Conservation (phyloP, 2,888 invertebrate genomes). For the Phortica magna region DNA sequence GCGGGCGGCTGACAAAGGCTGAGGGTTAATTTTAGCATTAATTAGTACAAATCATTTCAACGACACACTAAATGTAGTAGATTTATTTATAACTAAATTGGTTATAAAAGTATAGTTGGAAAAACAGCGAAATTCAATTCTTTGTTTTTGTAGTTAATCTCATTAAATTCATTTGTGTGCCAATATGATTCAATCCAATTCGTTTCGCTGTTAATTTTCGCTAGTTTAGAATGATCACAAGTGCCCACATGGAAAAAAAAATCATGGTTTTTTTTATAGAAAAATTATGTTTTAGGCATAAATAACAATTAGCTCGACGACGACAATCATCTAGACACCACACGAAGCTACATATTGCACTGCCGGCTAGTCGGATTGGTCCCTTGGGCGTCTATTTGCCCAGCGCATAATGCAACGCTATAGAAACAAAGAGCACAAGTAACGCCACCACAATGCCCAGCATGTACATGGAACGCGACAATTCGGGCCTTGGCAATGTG, state of each 20-base stretch:
- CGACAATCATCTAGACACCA: background rate
- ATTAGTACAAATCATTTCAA: constrained; percentile 24
- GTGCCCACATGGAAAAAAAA: constrained; percentile 21
- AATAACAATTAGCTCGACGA: constrained; percentile 10
- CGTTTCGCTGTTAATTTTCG: constrained; percentile 7
- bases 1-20: constrained; percentile 9
- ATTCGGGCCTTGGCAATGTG: constrained; percentile 80
- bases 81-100: constrained; percentile 27
- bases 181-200: background rate
- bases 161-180: constrained; percentile 7
- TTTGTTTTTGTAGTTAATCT: background rate
- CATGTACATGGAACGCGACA: constrained; percentile 80
- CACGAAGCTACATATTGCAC: background rate
- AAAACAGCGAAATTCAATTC: background rate
- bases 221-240: constrained; percentile 22
- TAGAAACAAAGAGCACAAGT: constrained; percentile 81
- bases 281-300: background rate
- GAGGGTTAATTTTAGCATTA: constrained; percentile 1
- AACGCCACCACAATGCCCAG: constrained; percentile 82
- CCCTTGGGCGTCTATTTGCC: constrained; percentile 48
- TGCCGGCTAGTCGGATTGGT: constrained; percentile 19
- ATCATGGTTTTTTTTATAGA: background rate
- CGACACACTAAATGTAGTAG: constrained; percentile 29
- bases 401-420: constrained; percentile 80
- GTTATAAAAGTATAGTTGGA: constrained; percentile 11